Base-by-base conservation (phyloP, 2,797 vertebrate species). In the Tapera naevia region DNA sequence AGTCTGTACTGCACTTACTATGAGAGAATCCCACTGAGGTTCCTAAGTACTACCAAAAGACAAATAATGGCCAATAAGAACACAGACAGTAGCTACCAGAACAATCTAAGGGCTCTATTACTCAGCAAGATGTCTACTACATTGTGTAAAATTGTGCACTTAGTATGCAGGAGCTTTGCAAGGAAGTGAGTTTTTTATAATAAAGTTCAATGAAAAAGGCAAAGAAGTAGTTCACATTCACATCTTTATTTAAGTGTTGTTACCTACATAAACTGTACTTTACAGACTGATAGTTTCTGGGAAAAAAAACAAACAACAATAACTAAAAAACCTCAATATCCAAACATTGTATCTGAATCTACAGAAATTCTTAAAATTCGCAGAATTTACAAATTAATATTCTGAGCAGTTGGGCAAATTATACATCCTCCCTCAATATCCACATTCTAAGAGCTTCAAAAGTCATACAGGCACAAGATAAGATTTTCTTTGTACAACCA, bases 371-470 rank as follows among this genome's bases (percentile, higher is more conserved):
- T 97, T 81, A 33, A 97, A 97, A 96, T 93, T 85, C 96, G 95
- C 95, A 91, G 94, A 98, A 98, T 98, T 98, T 98, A 98, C 98
- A 98, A 98, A 98, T 97, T 96, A 98, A 98, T 95, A 91, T 95
- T 97, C 92, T 93, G 61, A 97, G 94, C 88, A 95, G 87, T 78
- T 91, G 83, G 80, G 96, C 94, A 98, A 98, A 98, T 97, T 96
- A 97, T 97, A 98, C 92, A 98, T 94, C 95, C 94, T 97, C 88
- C 95, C 94, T 95, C 95, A 96, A 94, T 91, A 97, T 94, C 94
- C 95, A 97, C 86, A 81, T 71, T 98, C 97, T 96, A 97, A 97
- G 93, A 94, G 76, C 94, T 97, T 95, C 95, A 97, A 97, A 95
- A 98, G 96, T 97, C 98, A 97, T 97, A 97, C 98, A 98, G 98